These are phyloP conservation scores for Stegostoma tigrinum DNA, from an alignment of 2,113 vertebrate genomes.

Conservation along the genomic window DNA sequence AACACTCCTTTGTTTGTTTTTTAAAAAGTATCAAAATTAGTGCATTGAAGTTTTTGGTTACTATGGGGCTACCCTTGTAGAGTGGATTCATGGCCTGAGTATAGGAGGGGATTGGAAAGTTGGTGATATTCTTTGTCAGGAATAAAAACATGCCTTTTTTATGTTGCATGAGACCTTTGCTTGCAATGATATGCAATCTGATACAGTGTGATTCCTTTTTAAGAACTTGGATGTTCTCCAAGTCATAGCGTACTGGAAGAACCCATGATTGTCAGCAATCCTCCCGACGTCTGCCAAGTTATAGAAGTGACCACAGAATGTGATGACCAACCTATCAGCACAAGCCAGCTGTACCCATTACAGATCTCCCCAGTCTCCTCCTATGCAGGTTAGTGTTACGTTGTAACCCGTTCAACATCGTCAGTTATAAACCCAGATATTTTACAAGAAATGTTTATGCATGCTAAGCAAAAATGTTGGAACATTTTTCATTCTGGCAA, in stretches of 20 bases:
- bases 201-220: slow-evolving; percentile 26
- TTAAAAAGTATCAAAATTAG: background rate
- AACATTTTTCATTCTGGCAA: background rate
- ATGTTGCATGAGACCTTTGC: background rate
- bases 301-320: slow-evolving; percentile 95
- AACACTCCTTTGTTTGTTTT: background rate
- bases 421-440: background rate
- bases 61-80: background rate
- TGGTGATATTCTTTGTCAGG: background rate
- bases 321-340: slow-evolving; percentile 82
- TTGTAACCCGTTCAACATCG: background rate
- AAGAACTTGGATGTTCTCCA: slow-evolving; percentile 37
- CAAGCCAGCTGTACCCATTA: slow-evolving; percentile 85
- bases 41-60: background rate
- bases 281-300: slow-evolving; percentile 90
- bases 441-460: background rate
- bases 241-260: slow-evolving; percentile 54
- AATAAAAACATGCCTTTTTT: background rate
- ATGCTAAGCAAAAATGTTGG: background rate
- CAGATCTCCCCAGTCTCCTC: slow-evolving; percentile 95
- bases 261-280: slow-evolving; percentile 78
- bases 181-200: background rate
- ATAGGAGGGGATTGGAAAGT: background rate
- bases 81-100: background rate
- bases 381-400: slow-evolving; percentile 68